phyloP scores from a whole-genome alignment of 2,797 vertebrate species.

The Discoglossus pictus region DNA sequence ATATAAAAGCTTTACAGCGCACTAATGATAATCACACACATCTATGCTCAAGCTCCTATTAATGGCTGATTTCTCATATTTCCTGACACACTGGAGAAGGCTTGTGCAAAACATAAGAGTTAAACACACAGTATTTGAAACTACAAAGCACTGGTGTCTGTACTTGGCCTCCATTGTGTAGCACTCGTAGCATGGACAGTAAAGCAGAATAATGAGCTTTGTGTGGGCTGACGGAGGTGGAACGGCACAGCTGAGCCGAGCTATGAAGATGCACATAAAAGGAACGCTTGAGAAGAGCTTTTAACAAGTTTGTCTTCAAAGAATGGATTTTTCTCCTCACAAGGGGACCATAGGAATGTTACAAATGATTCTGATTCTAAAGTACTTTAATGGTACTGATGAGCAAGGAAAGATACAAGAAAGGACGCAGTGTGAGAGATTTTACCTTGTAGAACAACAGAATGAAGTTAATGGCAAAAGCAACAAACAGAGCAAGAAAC shows the following conservation, averaged over 20 bases:
- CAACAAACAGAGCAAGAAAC: slow-evolving; percentile 94
- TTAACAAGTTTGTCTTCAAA: slow-evolving; percentile 38
- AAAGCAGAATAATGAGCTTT: slow-evolving; percentile 32
- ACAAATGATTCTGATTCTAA: slow-evolving; percentile 23
- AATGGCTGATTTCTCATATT: neutral
- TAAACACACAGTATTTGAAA: neutral
- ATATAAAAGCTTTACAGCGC: neutral
- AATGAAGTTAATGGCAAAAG: slow-evolving; percentile 99
- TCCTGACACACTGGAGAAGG: neutral
- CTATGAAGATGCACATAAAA: slow-evolving; percentile 24
- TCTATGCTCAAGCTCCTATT: too few species aligned
- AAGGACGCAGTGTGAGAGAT: neutral
- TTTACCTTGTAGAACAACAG: slow-evolving; percentile 98
- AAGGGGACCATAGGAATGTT: slow-evolving; percentile 24
- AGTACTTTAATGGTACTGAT: slow-evolving; percentile 2
- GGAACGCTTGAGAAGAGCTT: slow-evolving; percentile 18
- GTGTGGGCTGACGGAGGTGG: neutral
- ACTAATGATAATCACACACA: too few species aligned
- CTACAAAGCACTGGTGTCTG: slow-evolving; percentile 2
- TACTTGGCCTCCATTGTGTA: slow-evolving; percentile 2
- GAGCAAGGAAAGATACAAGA: slow-evolving; percentile 6
- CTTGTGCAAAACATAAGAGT: slow-evolving; percentile 1
- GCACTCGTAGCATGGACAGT: slow-evolving; percentile 14
- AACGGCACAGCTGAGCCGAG: slow-evolving; percentile 12
- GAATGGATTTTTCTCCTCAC: slow-evolving; percentile 17